Base-by-base conservation (phyloP, 2,113 vertebrate genomes). In the Mesocricetus auratus region DNA sequence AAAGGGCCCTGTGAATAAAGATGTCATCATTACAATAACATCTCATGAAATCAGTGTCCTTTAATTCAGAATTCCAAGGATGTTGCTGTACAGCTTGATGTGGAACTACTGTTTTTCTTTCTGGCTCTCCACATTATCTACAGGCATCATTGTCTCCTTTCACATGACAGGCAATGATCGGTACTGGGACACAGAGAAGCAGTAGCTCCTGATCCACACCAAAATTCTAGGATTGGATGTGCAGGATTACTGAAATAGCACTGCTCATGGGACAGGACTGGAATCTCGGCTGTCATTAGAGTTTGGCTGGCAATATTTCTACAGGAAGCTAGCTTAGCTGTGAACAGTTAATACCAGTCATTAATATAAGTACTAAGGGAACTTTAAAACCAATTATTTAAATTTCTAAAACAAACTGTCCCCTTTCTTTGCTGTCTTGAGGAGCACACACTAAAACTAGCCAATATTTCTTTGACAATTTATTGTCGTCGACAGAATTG, bases 31-130 rank as follows among this genome's bases (percentile, higher is more conserved):
- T 47, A 79, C 21, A 71, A 31, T 56, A 91, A 77, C 69, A 95
- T 64, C 53, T 83, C 79, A 85, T 91, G 69, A 94, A 82, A 58
- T 86, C 94, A 86, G 68, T n/a, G 62, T 95, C 79, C 33, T 74
- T 78, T 91, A 89, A 89, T 87, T 94, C 64, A 96, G 78, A 96
- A 94, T 31, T 42, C 95, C 95, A 82, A 75, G 82, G 94, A 94
- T 74, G 74, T 7, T 29, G 47, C 31, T 77, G 73, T 88, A 81
- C 50, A 77, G 73, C 31, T 71, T 15, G 47, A 68, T n/a, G 56
- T 24, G 21, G 15, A 22, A 0, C 21, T 62, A 66, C 9, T 60
- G 42, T 10, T 47, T n/a, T 42, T 68, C n/a, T 24, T 17, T 33
- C 7, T 73, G n/a, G 79, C 75, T 88, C 10, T 66, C 45, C 86